Conservation (phyloP, 2,888 invertebrate genomes). For the Trachelus tabidus region DNA sequence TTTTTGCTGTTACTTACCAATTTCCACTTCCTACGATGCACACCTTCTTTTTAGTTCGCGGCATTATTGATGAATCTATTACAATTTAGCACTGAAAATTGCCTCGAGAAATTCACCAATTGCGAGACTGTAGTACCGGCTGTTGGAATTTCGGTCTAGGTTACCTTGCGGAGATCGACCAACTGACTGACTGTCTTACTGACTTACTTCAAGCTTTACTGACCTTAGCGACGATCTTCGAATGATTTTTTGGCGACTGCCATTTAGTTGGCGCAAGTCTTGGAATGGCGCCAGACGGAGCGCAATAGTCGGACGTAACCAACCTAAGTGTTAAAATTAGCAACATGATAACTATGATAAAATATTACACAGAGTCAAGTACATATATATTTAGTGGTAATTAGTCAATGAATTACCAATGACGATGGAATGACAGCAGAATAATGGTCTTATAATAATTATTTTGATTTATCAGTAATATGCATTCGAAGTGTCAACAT, state of each 20-base stretch:
- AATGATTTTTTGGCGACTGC: constrained; percentile 43
- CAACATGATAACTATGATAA: constrained; percentile 43
- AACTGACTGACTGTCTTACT: constrained; percentile 49
- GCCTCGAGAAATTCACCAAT: neutral
- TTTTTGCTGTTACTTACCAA: constrained; percentile 61
- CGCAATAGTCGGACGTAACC: constrained; percentile 27
- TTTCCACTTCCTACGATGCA: constrained; percentile 71
- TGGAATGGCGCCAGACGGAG: constrained; percentile 52
- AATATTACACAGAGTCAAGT: neutral
- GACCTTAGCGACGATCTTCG: constrained; percentile 51
- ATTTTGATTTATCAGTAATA: neutral
- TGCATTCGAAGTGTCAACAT: neutral
- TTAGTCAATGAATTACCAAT: neutral
- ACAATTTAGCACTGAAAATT: neutral
- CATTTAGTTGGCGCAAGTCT: constrained; percentile 42
- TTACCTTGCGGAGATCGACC: constrained; percentile 27
- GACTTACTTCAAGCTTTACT: constrained; percentile 48
- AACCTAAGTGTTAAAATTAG: constrained; percentile 55
- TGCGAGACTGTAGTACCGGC: neutral
- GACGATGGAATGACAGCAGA: neutral
- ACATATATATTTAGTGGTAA: neutral
- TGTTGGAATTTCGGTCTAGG: neutral
- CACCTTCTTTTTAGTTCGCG: constrained; percentile 63
- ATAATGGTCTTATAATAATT: neutral
- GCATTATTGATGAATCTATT: constrained; percentile 26